phyloP scores from a whole-genome alignment of 2,113 vertebrate genomes.

The Atherinomorus stipes region DNA sequence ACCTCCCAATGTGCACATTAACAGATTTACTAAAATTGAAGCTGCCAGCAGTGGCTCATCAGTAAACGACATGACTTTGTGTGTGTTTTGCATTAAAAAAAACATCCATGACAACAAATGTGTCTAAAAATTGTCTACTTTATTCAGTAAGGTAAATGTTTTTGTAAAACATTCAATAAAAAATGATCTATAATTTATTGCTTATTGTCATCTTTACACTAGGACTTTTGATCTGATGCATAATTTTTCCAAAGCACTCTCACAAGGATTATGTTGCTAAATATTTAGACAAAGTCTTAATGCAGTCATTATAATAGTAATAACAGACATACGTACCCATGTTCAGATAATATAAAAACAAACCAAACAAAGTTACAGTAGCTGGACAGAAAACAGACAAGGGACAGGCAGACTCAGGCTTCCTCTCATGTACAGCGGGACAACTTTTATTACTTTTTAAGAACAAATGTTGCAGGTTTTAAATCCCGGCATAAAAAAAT shows the following conservation, averaged over 20 bases:
- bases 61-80: background rate
- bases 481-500: background rate
- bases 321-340: conserved; percentile 67
- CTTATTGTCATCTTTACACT: conserved; percentile 79
- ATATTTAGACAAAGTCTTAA: conserved; percentile 74
- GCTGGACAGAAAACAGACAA: conserved; percentile 51
- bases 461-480: too few species aligned
- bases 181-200: conserved; percentile 85
- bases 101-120: conserved; percentile 29
- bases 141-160: conserved; percentile 83
- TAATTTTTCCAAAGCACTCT: conserved; percentile 79
- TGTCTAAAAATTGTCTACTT: conserved; percentile 86
- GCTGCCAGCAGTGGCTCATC: background rate
- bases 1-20: too few species aligned
- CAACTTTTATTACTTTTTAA: conserved; percentile 25
- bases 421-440: conserved; percentile 41
- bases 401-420: conserved; percentile 58
- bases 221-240: conserved; percentile 81
- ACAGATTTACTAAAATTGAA: too few species aligned
- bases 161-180: conserved; percentile 88
- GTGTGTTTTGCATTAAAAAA: conserved; percentile 7
- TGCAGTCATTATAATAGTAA: conserved; percentile 59
- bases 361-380: conserved; percentile 71
- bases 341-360: conserved; percentile 77
- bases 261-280: conserved; percentile 73